Conservation (phyloP, 2,113 vertebrate genomes). For the Plestiodon gilberti region DNA sequence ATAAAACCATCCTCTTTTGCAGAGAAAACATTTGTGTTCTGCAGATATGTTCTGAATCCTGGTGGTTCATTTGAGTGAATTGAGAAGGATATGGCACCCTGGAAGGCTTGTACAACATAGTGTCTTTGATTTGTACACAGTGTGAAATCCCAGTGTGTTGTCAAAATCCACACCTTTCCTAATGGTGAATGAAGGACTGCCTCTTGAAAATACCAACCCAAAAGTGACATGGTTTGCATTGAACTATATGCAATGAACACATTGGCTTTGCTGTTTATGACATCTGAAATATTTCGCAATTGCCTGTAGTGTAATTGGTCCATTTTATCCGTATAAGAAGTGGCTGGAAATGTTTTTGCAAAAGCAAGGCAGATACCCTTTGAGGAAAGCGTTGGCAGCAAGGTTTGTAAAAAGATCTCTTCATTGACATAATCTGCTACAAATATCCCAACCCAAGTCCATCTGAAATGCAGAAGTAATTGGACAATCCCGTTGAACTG, state of each 20-base stretch:
- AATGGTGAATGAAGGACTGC: too few relatives aligned
- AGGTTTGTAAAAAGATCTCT: too few relatives aligned
- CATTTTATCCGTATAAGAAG: neutral
- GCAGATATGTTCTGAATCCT: constrained; percentile 9
- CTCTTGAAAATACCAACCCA: too few relatives aligned
- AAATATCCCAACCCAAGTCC: too few relatives aligned
- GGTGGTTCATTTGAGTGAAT: neutral
- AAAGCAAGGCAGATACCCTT: neutral
- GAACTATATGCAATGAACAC: neutral
- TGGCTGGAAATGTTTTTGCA: neutral
- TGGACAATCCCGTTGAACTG: too few relatives aligned
- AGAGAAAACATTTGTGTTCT: neutral
- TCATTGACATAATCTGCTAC: too few relatives aligned
- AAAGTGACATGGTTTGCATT: too few relatives aligned
- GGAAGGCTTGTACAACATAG: neutral
- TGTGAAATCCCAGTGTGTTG: neutral
- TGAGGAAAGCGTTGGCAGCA: too few relatives aligned
- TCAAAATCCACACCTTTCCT: neutral
- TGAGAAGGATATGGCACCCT: constrained; percentile 2
- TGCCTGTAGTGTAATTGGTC: too few relatives aligned
- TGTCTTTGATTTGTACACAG: fast-evolving
- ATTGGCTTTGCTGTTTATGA: neutral
- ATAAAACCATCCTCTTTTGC: neutral
- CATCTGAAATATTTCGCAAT: neutral
- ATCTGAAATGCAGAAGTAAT: too few relatives aligned